phyloP scores from a whole-genome alignment of 2,113 vertebrate species.

The Pyrgilauda ruficollis region DNA sequence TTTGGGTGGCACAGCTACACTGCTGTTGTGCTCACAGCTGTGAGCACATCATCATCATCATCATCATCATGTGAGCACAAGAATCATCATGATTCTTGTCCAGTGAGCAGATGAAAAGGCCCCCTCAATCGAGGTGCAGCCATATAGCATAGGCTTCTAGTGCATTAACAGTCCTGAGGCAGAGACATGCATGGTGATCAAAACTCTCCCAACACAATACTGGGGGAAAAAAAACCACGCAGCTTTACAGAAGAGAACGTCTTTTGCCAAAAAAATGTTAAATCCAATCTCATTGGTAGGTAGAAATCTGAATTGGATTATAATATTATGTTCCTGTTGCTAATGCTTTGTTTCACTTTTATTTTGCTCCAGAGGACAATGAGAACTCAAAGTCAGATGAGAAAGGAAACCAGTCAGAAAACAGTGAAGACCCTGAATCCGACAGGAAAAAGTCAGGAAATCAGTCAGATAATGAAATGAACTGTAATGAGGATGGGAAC shows the following conservation, averaged over 20 bases:
- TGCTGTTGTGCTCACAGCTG: background rate
- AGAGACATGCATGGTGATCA: background rate
- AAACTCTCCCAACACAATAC: background rate
- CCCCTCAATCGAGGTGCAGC: background rate
- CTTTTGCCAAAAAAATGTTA: background rate
- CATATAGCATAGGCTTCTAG: background rate
- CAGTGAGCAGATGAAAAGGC: background rate
- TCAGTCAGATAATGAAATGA: slow-evolving; percentile 89
- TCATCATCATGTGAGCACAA: too few species aligned
- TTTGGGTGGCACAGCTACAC: background rate
- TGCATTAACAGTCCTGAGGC: background rate
- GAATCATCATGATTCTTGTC: background rate
- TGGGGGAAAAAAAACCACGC: background rate
- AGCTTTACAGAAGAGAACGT: accelerated
- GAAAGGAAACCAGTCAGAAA: slow-evolving; percentile 90
- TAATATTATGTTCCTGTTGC: background rate
- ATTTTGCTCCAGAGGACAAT: slow-evolving; percentile 82
- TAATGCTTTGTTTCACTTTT: slow-evolving; percentile 49
- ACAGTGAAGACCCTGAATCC: slow-evolving; percentile 87
- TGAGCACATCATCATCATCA: too few species aligned
- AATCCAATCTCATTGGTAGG: background rate
- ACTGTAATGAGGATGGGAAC: slow-evolving; percentile 90
- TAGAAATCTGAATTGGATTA: background rate
- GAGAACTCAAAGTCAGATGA: slow-evolving; percentile 93
- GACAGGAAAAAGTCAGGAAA: slow-evolving; percentile 87